phyloP scores from a whole-genome alignment of 92 coral and sea anemone species.

The Epizoanthus ramosus region DNA sequence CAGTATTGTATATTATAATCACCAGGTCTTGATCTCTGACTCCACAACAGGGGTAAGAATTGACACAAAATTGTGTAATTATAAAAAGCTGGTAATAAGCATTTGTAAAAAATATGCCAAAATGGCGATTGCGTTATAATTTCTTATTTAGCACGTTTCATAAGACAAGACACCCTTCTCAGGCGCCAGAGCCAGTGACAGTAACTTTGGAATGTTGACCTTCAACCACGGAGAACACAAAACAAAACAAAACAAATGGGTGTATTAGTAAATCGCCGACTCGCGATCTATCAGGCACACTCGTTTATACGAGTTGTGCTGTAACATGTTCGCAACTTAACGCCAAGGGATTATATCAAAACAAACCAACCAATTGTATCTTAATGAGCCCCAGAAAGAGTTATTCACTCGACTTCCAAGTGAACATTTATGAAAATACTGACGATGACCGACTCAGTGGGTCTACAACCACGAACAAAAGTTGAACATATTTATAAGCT shows the following conservation, averaged over 20 bases:
- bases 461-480: not conserved
- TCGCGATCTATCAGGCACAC: not conserved
- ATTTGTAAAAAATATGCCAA: not conserved
- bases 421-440: not conserved
- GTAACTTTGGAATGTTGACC: not conserved
- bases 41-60: not conserved
- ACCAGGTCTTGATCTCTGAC: constrained; percentile 5
- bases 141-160: not conserved
- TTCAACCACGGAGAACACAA: not conserved
- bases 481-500: not conserved
- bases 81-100: not conserved
- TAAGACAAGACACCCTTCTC: not conserved
- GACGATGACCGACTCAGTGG: not conserved
- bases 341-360: not conserved
- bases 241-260: constrained; percentile 6
- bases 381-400: not conserved
- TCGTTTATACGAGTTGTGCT: not conserved
- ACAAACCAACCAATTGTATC: not conserved
- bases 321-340: not conserved
- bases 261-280: not conserved
- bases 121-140: not conserved
- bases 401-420: not conserved
- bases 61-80: not conserved
- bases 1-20: too few relatives aligned
- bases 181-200: not conserved